Base-by-base conservation (phyloP, 2,797 vertebrate genomes). In the Chelmon rostratus region DNA sequence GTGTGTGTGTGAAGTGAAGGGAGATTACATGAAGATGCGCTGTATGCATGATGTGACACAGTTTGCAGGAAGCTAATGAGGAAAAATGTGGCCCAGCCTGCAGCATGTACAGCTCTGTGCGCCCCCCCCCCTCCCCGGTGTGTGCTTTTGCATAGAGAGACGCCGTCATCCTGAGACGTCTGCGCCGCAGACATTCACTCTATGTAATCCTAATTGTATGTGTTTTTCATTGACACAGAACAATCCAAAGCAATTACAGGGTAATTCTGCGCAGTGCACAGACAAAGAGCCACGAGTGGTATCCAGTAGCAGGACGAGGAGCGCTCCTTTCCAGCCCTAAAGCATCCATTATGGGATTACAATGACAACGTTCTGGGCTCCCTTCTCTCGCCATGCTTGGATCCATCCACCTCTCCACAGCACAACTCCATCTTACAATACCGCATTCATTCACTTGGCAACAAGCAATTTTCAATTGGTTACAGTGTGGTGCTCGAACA, bases 321-420 rank as follows among this genome's bases (percentile, higher is more conserved):
- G 78, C 57, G 35, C 80, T 90, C 67, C 86, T 88, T 86, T 86
- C 84, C 85, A 81, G 57, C 73, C 88, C 62, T 80, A 63, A 87
- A 88, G 73, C 84, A 66, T 85, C 89, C 86, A 88, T 92, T 93
- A 91, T 90, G 76, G 87, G 88, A 91, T 93, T 91, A 91, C 83
- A 74, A 46, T 75, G 76, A 92, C 86, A 86, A 88, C 31, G 53
- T 87, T 82, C 78, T 78, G 75, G 78, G 79, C 86, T 74, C 44
- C 81, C 84, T 73, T 63, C 76, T 58, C 75, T 76, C 40, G 56
- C 74, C 72, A 67, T 75, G 79, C 65, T 85, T 79, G 82, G 79
- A 85, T 85, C 78, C 69, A 31, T 65, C 64, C 19, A 19, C 40
- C n/a, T 81, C 75, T 80, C 68, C 54, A 53, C 58, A 79, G 70